Percentiles rank a stretch among this genome's conserved stretches.
Conservation (phyloP, 2,797 vertebrate genomes). For the Mallotus villosus region DNA sequence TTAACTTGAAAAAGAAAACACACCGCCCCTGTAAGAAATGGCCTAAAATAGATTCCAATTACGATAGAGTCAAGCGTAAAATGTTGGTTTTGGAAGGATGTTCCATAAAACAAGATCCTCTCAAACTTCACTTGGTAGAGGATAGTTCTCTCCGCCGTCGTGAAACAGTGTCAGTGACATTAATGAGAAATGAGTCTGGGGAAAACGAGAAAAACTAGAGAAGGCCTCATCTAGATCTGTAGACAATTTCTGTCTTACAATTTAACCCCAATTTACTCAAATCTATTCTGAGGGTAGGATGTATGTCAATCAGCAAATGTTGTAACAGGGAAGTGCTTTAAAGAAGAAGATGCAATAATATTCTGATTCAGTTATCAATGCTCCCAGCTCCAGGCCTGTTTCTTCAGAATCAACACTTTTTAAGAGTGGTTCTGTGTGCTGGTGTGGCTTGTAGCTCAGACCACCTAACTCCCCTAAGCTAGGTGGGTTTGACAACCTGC, state of each 20-base stretch:
- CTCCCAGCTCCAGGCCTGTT: background rate
- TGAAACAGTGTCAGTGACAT: background rate
- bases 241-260: no score
- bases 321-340: no score
- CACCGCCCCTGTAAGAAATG: conserved; percentile 36
- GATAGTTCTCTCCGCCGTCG: background rate
- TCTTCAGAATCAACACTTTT: background rate
- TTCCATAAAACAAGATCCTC: conserved; percentile 12
- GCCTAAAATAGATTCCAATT: conserved; percentile 44
- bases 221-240: no score
- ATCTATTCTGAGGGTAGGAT: no score
- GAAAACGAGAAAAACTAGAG: no score
- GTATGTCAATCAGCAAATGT: no score
- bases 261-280: no score
- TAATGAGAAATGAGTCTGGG: no score
- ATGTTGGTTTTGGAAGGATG: conserved; percentile 29
- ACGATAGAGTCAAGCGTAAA: conserved; percentile 34
- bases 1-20: conserved; percentile 31
- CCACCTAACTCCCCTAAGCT: conserved; percentile 4
- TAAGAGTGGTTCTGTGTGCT: background rate
- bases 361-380: background rate
- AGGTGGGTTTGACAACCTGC: conserved; percentile 15
- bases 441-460: background rate
- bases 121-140: conserved; percentile 21
- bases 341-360: background rate